Base-by-base conservation (phyloP, 2,797 vertebrate species). In the Scarus forsteni region DNA sequence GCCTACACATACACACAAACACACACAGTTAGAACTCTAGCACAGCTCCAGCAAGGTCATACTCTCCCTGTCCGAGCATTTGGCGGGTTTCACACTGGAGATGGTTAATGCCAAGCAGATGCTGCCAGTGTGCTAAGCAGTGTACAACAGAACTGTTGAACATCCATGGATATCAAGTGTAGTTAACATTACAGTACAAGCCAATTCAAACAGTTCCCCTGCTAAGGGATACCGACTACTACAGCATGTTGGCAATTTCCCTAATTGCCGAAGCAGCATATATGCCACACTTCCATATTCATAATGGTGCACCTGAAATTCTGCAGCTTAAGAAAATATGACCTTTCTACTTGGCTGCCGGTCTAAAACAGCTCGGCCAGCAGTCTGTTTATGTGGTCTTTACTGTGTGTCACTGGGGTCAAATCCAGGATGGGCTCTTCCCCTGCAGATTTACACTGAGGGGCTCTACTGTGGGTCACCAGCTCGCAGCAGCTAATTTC, bases 331-430 rank as follows among this genome's bases (percentile, higher is more conserved):
- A 64, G 40, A 81, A 82, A 79, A 78, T 65, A 68, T 77, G 79
- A 88, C 77, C 81, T 85, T 27, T 85, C 68, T 63, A 64, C 66
- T 79, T 79, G 56, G 63, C 44, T 3, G 15, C 14, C 48, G 75
- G 73, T 76, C 49, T 13, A 53, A 89, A 91, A 89, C 70, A 81
- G 87, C 88, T 7, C 3, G 10, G 73, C 76, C 81, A 86, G 89
- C 89, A 88, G 82, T 88, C 67, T 89, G 76, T 90, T 92, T 92
- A 90, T 88, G 72, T 71, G 74, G 80, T 80, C 83, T 90, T 92
- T 87, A 89, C 83, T 64, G 75, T 43, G 73, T 85, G 77, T 89
- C 83, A 79, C 27, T 38, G 60, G 60, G 87, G 85, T 91, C 83
- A 83, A 72, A 79, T 83, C 70, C 81, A 75, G 83, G 76, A 86